These are phyloP conservation scores for Campylomormyrus numenius DNA, from an alignment of 2,113 vertebrate genomes.

Conservation along the genomic window DNA sequence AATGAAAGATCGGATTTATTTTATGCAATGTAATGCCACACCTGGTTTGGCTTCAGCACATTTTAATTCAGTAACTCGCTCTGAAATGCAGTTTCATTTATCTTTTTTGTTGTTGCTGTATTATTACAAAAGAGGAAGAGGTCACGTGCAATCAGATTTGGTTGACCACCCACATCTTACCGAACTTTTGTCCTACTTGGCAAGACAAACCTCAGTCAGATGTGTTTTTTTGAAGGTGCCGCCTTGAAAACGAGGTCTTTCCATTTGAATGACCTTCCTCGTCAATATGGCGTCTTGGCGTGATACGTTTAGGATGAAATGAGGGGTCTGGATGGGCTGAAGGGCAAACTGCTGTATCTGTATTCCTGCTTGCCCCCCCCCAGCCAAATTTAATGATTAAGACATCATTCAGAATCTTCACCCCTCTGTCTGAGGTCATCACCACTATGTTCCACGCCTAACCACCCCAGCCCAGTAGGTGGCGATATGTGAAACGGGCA, in stretches of 20 bases:
- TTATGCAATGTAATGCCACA: not conserved
- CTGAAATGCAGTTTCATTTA: not conserved
- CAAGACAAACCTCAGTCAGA: not conserved
- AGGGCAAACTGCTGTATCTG: not conserved
- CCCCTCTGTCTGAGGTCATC: not conserved
- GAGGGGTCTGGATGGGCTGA: not conserved
- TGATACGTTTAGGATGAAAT: not conserved
- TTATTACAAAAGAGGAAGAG: not conserved
- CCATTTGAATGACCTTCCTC: not conserved
- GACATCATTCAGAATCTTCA: not conserved
- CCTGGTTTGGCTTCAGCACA: not conserved
- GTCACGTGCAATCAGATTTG: not conserved
- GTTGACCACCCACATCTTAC: not conserved
- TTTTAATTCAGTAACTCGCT: not conserved
- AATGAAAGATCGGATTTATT: not conserved
- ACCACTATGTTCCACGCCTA: not conserved
- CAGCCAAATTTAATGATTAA: not conserved
- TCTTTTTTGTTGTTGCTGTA: not conserved
- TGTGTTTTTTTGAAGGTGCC: not conserved
- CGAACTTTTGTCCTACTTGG: not conserved
- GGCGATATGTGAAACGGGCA: not conserved
- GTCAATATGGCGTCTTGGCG: not conserved
- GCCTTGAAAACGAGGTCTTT: not conserved
- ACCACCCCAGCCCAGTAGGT: not conserved
- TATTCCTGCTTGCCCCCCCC: not conserved